Conservation (phyloP, 2,113 vertebrate genomes). For the Lanius ludovicianus region DNA sequence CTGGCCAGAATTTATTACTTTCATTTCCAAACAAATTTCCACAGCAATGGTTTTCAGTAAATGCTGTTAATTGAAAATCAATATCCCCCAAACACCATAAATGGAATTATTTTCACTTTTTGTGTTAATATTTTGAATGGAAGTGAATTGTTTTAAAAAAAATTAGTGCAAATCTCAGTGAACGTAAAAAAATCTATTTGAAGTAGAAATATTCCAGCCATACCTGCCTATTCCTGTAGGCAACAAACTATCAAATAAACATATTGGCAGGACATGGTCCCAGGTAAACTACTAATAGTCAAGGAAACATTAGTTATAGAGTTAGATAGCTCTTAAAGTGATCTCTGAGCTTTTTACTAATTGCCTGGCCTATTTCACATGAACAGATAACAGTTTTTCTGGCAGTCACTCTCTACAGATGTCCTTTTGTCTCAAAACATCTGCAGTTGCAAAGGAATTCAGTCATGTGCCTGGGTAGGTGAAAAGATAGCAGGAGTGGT, state of each 20-base stretch:
- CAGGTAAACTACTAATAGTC: neutral
- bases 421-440: neutral
- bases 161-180: neutral
- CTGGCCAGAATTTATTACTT: neutral
- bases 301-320: neutral
- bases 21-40: neutral
- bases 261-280: neutral
- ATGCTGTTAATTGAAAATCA: neutral
- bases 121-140: neutral
- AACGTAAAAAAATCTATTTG: neutral
- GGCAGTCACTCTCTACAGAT: neutral
- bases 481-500: neutral
- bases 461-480: neutral
- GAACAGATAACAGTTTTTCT: neutral
- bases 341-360: slow-evolving; percentile 19
- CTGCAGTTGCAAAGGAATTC: neutral
- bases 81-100: neutral
- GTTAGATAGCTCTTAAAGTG: neutral
- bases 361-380: neutral
- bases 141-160: neutral
- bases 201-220: neutral
- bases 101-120: neutral
- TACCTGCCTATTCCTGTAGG: neutral
- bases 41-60: neutral
- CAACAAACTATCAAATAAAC: neutral